Conservation (phyloP, 2,797 vertebrate genomes). For the Anableps anableps region DNA sequence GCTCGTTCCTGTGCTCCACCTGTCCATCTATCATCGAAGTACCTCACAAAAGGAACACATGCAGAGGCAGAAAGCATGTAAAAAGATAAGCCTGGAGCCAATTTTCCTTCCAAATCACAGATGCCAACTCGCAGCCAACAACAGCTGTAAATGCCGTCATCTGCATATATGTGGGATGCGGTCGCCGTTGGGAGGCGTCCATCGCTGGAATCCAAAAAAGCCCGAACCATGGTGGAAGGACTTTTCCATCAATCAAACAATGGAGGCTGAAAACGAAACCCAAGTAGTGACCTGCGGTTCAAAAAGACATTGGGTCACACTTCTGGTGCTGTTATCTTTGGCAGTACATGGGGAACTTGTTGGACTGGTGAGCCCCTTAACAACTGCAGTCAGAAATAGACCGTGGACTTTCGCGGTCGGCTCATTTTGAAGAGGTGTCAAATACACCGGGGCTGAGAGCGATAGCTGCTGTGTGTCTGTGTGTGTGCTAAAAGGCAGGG, state of each 20-base stretch:
- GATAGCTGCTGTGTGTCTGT: constrained; percentile 45
- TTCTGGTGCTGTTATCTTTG: constrained; percentile 67
- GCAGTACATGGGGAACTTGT: constrained; percentile 74
- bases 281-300: constrained; percentile 42
- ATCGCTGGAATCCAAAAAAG: constrained; percentile 21
- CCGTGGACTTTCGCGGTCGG: constrained; percentile 62
- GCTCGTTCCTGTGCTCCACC: constrained; percentile 36
- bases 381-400: constrained; percentile 76
- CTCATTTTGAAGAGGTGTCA: constrained; percentile 74
- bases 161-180: constrained; percentile 4
- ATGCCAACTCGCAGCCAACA: background rate
- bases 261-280: constrained; percentile 46
- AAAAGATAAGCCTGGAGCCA: constrained; percentile 1
- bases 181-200: constrained; percentile 10
- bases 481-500: constrained; percentile 34
- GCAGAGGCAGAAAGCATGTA: constrained; percentile 17
- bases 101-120: constrained; percentile 23
- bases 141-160: constrained; percentile 41
- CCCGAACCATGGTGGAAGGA: constrained; percentile 19
- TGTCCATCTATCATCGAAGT: constrained; percentile 42
- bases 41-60: constrained; percentile 24
- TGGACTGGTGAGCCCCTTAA: constrained; percentile 68
- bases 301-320: constrained; percentile 61
- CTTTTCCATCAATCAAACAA: constrained; percentile 40
- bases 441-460: constrained; percentile 53